Percentiles rank a stretch among this genome's conserved stretches.
phyloP scores from a whole-genome alignment of 2,797 vertebrate genomes.

The Antrozous pallidus region DNA sequence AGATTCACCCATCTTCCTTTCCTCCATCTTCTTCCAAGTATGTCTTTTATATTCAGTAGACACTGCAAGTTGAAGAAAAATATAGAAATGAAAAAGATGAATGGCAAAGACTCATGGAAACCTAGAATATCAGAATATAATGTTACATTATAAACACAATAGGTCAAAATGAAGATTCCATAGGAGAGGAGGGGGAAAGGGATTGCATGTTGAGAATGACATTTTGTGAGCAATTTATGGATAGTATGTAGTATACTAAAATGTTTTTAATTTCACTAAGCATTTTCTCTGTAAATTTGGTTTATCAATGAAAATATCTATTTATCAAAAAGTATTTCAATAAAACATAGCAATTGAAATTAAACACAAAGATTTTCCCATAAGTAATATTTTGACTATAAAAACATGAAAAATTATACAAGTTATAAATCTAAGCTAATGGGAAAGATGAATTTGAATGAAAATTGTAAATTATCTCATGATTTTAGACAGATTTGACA shows the following conservation, averaged over 20 bases:
- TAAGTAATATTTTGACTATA: background rate
- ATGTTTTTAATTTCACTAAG: background rate
- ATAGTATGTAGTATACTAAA: background rate
- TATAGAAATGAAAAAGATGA: background rate
- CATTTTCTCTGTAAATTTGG: background rate
- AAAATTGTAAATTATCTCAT: constrained; percentile 46
- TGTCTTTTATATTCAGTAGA: background rate
- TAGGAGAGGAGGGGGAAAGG: background rate
- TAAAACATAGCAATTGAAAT: background rate
- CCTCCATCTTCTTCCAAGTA: background rate
- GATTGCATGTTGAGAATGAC: background rate
- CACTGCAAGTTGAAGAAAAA: background rate
- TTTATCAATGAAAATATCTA: background rate
- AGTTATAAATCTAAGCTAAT: constrained; percentile 26
- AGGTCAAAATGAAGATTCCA: background rate
- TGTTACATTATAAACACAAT: background rate
- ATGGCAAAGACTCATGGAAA: background rate
- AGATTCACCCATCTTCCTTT: background rate
- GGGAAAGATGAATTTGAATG: background rate
- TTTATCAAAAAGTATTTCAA: background rate
- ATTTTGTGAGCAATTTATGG: background rate
- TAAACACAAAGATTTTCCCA: background rate
- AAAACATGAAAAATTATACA: background rate
- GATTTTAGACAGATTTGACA: constrained; percentile 47
- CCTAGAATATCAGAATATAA: background rate